Evolutionary conservation across 2,113 vertebrate species (phyloP).

Genomic region (Campylomormyrus numenius): DNA sequence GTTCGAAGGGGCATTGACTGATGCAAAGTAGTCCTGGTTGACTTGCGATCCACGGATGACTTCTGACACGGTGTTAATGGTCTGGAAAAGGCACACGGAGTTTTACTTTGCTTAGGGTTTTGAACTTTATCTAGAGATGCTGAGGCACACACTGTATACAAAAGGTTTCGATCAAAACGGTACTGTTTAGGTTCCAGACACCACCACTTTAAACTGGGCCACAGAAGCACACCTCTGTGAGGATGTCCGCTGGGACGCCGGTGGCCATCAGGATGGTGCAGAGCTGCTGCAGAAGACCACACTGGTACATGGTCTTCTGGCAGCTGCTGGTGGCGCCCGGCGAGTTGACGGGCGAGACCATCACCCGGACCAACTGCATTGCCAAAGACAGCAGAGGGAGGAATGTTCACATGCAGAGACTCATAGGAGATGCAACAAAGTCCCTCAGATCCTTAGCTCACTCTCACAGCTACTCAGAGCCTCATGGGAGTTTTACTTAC

Average conservation of each 20-base stretch:
- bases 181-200: background rate
- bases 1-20: slow-evolving; percentile 93
- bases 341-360: slow-evolving; percentile 91
- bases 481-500: background rate
- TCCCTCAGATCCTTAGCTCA: background rate
- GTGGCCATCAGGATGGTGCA: slow-evolving; percentile 97
- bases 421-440: background rate
- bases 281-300: slow-evolving; percentile 85
- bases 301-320: slow-evolving; percentile 93
- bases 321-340: slow-evolving; percentile 89
- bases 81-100: slow-evolving; percentile 55
- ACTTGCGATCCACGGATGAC: slow-evolving; percentile 91
- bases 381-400: slow-evolving; percentile 27
- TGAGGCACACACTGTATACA: background rate
- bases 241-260: slow-evolving; percentile 89
- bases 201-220: background rate
- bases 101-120: background rate
- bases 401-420: background rate
- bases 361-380: slow-evolving; percentile 83
- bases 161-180: background rate
- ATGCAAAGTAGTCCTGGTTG: slow-evolving; percentile 98
- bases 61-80: slow-evolving; percentile 97
- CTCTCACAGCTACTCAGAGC: background rate
- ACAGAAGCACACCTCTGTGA: slow-evolving; percentile 74
- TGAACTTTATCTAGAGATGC: background rate